A percentile compares a stretch with the other conserved stretches of the same genome.
phyloP scores from a whole-genome alignment of 2,113 vertebrate species.

The Mastomys natalensis region DNA sequence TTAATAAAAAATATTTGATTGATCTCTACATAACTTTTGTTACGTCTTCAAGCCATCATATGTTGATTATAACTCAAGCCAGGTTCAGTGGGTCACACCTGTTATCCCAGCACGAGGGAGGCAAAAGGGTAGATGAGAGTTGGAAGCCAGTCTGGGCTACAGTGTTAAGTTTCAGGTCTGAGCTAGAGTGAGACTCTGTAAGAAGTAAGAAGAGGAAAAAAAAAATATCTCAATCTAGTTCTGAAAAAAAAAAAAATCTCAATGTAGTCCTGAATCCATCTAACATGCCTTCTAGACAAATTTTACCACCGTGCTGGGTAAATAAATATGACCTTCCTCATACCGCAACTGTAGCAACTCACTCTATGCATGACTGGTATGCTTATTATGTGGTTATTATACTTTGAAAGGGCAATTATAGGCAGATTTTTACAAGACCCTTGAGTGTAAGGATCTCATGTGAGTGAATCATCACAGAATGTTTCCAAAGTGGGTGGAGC shows the following conservation, averaged over 20 bases:
- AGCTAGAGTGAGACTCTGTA: neutral
- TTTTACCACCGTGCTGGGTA: neutral
- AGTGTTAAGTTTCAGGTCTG: neutral
- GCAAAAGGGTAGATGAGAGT: too few relatives aligned
- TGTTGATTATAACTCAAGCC: neutral
- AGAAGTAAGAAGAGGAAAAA: neutral
- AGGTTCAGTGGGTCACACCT: neutral
- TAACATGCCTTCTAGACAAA: conserved; percentile 28
- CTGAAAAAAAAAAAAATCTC: neutral
- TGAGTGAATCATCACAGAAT: conserved; percentile 58
- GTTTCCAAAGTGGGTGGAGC: conserved; percentile 1
- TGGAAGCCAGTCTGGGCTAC: neutral
- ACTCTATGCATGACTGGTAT: neutral
- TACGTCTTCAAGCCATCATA: conserved; percentile 16
- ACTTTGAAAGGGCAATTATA: neutral
- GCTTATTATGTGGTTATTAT: conserved; percentile 36
- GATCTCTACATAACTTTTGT: neutral
- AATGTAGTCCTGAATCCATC: neutral
- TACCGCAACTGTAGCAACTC: conserved; percentile 35
- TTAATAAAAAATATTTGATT: neutral
- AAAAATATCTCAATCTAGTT: neutral
- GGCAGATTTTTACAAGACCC: conserved; percentile 64
- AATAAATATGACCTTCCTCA: conserved; percentile 20
- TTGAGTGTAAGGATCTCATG: neutral
- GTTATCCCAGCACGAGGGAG: neutral